Evolutionary conservation across 2,888 invertebrate genomes (phyloP), one percentile per base, ranked within the genome.

Genomic region (Cephonodes hylas): DNA sequence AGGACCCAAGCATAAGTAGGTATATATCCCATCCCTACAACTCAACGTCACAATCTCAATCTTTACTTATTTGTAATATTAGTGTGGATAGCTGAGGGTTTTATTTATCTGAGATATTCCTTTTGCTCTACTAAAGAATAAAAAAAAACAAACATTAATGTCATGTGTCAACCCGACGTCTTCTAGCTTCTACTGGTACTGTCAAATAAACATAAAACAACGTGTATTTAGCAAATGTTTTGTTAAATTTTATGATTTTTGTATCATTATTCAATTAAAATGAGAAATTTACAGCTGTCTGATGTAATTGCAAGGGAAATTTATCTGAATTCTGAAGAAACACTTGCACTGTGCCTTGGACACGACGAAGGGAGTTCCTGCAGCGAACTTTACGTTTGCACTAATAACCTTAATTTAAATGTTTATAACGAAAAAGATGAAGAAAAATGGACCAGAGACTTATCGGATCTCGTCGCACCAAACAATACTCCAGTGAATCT

Each of bases 401-500:
- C 86, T 64, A 73, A 81, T 85, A 88, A 89, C 81, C 86, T 90
- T 63, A 72, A 72, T 60, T 83, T 90, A 53, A 75, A 67, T 1
- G 83, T 82, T 70, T 85, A 81, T 67, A 74, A 80, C 77, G 75
- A 79, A 66, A 73, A 76, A 67, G 86, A 86, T 61, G 73, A 79
- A 65, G 66, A 75, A 45, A 83, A 77, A 25, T 91, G 91, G 91
- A 74, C 65, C 34, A 86, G 77, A 68, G 81, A 88, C 70, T 68
- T 92, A 6, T 75, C 78, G 3, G 72, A 78, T 27, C 59, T 80
- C 57, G 69, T 89, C 20, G 77, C 93, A 80, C 62, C 88, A 74
- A 66, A 93, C 86, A 91, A 88, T 87, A 71, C 89, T 85, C 88
- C 89, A 42, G 72, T 93, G n/a, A 87, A 88, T 67, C 70, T 91